Evolutionary conservation across 2,113 vertebrate genomes (phyloP).

Genomic region (Plestiodon gilberti): DNA sequence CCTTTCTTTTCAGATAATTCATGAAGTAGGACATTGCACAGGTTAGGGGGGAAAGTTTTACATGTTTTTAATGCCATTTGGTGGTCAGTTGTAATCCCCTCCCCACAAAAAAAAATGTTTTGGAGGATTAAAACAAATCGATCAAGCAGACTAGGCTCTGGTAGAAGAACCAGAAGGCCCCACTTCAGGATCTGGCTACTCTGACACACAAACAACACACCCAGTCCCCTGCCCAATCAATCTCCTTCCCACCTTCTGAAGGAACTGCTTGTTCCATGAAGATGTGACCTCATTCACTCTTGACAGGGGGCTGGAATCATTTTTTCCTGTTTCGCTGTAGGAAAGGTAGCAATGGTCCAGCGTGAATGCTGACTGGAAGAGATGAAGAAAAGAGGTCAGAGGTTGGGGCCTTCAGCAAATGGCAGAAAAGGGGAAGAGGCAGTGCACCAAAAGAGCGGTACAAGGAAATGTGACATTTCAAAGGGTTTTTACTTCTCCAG

Average conservation of each 20-base stretch:
- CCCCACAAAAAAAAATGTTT: too few species aligned
- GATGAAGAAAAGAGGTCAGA: background rate
- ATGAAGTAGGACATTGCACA: background rate
- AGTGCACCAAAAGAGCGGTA: background rate
- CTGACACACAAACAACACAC: background rate
- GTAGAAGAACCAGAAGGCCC: background rate
- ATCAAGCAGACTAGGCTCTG: background rate
- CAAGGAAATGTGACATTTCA: too few species aligned
- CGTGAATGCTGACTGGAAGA: conserved; percentile 17
- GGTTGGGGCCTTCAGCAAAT: background rate
- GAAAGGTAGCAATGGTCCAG: conserved; percentile 65
- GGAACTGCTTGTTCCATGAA: conserved; percentile 10
- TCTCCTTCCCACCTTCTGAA: conserved; percentile 49
- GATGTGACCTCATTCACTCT: background rate
- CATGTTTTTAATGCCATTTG: background rate
- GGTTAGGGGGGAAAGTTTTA: background rate
- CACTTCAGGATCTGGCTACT: background rate
- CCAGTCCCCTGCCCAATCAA: background rate
- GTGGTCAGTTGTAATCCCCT: background rate
- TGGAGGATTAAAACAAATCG: background rate
- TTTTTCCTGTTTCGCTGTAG: conserved; percentile 23
- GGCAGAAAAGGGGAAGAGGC: background rate
- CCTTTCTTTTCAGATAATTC: background rate
- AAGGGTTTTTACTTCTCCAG: too few species aligned
- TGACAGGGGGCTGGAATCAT: background rate